Percentiles rank a stretch among this genome's conserved stretches.
Evolutionary conservation across 2,888 invertebrate genomes (phyloP).

Genomic region (Lampropteryx suffumata): DNA sequence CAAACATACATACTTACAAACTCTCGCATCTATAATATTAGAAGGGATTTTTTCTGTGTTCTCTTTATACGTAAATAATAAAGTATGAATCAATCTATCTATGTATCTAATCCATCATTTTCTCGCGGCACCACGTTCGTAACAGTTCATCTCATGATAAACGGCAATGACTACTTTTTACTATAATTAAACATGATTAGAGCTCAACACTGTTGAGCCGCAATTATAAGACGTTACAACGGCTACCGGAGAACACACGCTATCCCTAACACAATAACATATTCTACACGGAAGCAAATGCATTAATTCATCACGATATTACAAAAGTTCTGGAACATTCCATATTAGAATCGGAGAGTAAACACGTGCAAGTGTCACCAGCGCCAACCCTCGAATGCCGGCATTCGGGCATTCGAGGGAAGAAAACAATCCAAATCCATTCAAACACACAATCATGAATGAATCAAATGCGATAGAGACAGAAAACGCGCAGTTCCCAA

Average conservation of each 20-base stretch:
- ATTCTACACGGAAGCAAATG: constrained; percentile 66
- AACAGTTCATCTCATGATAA: constrained; percentile 82
- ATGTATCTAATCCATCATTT: constrained; percentile 65
- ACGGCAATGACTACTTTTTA: constrained; percentile 76
- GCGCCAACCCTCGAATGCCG: constrained; percentile 53
- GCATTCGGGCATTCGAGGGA: constrained; percentile 55
- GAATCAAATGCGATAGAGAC: constrained; percentile 79
- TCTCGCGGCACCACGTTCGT: constrained; percentile 64
- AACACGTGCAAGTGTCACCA: constrained; percentile 56
- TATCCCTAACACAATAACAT: constrained; percentile 65
- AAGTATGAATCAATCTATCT: too few relatives aligned
- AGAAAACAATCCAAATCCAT: constrained; percentile 70
- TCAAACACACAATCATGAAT: constrained; percentile 79
- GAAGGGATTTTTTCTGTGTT: too few relatives aligned
- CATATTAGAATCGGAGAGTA: constrained; percentile 15
- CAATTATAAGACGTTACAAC: constrained; percentile 78
- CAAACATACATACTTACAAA: too few relatives aligned
- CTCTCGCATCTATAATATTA: too few relatives aligned
- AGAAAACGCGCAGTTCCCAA: constrained; percentile 33
- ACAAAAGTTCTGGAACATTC: constrained; percentile 11
- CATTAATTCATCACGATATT: constrained; percentile 45
- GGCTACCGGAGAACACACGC: constrained; percentile 72
- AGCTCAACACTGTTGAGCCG: constrained; percentile 76
- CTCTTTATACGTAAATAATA: too few relatives aligned
- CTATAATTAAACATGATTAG: constrained; percentile 81